These are phyloP conservation scores for Dryoscopus gambensis DNA, from an alignment of 2,113 vertebrate species.

Conservation along the genomic window DNA sequence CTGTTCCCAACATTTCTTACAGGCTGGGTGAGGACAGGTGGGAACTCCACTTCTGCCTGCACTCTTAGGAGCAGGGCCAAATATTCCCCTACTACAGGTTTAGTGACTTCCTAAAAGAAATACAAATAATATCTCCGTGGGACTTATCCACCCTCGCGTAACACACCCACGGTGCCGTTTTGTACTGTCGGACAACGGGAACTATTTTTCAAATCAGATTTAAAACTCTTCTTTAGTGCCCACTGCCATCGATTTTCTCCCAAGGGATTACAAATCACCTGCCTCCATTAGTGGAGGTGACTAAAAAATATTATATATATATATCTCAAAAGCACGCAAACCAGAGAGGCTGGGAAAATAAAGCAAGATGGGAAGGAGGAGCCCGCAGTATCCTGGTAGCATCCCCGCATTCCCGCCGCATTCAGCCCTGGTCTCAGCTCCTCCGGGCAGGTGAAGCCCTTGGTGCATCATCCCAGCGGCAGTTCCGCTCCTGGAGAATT, in stretches of 20 bases:
- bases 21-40: not conserved
- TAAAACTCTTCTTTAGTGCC: not conserved
- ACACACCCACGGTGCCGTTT: not conserved
- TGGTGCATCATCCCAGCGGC: not conserved
- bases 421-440: not conserved
- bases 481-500: not conserved
- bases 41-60: not conserved
- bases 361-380: not conserved
- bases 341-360: not conserved
- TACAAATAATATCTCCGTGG: not conserved
- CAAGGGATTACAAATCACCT: not conserved
- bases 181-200: not conserved
- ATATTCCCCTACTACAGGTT: not conserved
- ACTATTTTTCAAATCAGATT: not conserved
- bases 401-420: too few relatives aligned
- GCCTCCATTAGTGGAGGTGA: not conserved
- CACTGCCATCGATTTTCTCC: not conserved
- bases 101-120: not conserved
- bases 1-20: not conserved
- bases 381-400: not conserved
- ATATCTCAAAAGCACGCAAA: not conserved
- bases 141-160: not conserved
- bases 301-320: not conserved
- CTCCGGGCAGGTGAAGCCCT: not conserved
- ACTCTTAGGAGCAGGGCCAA: not conserved